These are phyloP conservation scores for Hoplostethus atlanticus DNA, from an alignment of 2,797 vertebrate genomes.

Conservation along the genomic window DNA sequence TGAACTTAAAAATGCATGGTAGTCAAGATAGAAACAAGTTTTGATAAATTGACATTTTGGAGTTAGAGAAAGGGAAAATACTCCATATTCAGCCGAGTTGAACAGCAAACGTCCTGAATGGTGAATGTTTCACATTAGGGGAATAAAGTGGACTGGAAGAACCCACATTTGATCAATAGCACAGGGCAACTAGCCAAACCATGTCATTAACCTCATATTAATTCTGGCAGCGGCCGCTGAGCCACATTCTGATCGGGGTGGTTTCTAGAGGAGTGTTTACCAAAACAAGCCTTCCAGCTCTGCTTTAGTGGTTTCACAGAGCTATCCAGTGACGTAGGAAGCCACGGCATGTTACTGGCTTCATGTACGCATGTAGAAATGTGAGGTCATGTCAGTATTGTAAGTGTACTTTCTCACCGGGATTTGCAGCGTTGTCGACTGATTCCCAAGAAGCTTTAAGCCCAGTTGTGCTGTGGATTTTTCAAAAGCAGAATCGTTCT, in stretches of 20 bases:
- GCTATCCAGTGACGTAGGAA: constrained; percentile 78
- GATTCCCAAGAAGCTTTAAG: constrained; percentile 55
- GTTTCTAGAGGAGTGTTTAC: constrained; percentile 84
- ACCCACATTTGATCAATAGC: constrained; percentile 80
- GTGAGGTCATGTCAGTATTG: constrained; percentile 69
- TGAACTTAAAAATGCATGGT: too few relatives aligned
- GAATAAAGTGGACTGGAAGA: constrained; percentile 76
- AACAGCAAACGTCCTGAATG: constrained; percentile 63
- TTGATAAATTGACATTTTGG: too few relatives aligned
- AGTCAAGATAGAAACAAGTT: too few relatives aligned
- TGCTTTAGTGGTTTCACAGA: constrained; percentile 76
- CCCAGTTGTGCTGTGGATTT: constrained; percentile 43
- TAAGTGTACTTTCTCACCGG: constrained; percentile 68
- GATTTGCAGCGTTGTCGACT: constrained; percentile 53
- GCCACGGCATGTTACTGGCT: constrained; percentile 59
- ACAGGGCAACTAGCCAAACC: constrained; percentile 75
- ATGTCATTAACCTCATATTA: constrained; percentile 84
- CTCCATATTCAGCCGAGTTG: constrained; percentile 54
- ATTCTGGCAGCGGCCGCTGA: constrained; percentile 76
- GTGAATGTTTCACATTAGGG: constrained; percentile 81
- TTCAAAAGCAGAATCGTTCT: constrained; percentile 29
- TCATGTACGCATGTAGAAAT: constrained; percentile 65
- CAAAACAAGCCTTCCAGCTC: constrained; percentile 79
- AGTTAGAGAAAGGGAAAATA: constrained; percentile 45
- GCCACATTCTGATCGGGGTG: constrained; percentile 77